Conservation (phyloP, 1,140 invertebrate species). For the Microvelia longipes region DNA sequence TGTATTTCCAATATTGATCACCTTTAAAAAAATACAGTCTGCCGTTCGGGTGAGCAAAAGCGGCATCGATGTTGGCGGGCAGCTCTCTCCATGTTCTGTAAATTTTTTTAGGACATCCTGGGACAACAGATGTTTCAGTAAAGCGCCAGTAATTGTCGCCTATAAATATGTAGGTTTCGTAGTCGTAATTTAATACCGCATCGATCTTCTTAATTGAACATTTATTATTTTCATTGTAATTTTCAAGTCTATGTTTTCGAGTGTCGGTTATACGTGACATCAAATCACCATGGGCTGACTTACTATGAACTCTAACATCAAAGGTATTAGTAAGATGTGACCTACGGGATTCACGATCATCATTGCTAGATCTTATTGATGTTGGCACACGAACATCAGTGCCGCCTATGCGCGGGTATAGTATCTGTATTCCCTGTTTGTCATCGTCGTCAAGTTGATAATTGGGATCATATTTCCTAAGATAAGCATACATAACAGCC, state of each 20-base stretch:
- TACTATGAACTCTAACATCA: not conserved
- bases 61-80: conserved; percentile 70
- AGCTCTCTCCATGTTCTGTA: conserved; percentile 63
- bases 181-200: conserved; percentile 67
- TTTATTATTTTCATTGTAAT: conserved; percentile 35
- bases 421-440: conserved; percentile 43
- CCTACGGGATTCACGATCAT: no score
- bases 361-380: no score
- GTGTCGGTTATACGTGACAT: no score
- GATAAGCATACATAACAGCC: conserved; percentile 89
- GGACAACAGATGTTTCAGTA: conserved; percentile 59
- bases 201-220: conserved; percentile 68
- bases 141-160: conserved; percentile 67
- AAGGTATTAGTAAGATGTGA: no score
- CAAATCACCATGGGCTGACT: not conserved
- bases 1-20: conserved; percentile 82
- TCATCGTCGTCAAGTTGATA: conserved; percentile 76
- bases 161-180: conserved; percentile 72
- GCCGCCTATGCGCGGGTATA: no score
- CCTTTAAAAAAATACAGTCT: conserved; percentile 89
- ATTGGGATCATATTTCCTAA: conserved; percentile 66
- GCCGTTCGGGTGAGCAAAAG: conserved; percentile 78
- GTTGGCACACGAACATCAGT: no score
- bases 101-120: conserved; percentile 67
- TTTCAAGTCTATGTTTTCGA: conserved; percentile 16